phyloP scores from a whole-genome alignment of 2,797 vertebrate genomes.

The Propithecus deckenii region DNA sequence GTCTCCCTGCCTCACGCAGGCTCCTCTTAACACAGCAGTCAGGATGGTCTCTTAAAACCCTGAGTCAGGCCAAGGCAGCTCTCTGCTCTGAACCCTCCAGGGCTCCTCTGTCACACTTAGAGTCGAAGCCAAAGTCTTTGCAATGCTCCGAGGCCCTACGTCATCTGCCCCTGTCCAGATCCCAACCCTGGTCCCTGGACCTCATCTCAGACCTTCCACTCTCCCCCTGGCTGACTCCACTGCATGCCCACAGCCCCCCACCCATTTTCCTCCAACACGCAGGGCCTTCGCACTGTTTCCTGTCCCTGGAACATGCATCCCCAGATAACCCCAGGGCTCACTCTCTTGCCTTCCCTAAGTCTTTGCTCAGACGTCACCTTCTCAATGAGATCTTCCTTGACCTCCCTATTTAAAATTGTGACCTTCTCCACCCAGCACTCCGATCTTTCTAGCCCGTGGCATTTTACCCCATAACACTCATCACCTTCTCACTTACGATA shows the following conservation, averaged over 20 bases:
- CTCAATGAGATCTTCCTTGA: neutral
- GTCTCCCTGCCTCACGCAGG: neutral
- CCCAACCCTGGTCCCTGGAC: neutral
- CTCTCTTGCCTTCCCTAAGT: neutral
- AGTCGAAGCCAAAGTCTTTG: neutral
- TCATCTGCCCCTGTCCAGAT: neutral
- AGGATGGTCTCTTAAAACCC: neutral
- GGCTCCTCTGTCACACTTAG: neutral
- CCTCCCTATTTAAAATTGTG: neutral
- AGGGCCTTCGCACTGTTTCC: neutral
- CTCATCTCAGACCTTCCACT: neutral
- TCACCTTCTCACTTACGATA: neutral
- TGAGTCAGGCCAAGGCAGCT: neutral
- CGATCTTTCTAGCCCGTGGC: too few relatives aligned
- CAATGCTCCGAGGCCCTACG: too few relatives aligned
- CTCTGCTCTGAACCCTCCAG: neutral
- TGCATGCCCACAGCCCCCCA: accelerated
- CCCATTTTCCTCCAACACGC: accelerated
- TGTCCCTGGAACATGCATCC: neutral
- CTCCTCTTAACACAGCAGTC: neutral
- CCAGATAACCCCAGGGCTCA: accelerated
- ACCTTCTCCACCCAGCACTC: neutral
- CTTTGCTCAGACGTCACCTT: neutral
- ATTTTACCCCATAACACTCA: neutral
- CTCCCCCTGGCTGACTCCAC: too few relatives aligned